A percentile compares a stretch with the other conserved stretches of the same genome.
phyloP scores from a whole-genome alignment of 2,888 invertebrate genomes.

The Synergus gifuensis region DNA sequence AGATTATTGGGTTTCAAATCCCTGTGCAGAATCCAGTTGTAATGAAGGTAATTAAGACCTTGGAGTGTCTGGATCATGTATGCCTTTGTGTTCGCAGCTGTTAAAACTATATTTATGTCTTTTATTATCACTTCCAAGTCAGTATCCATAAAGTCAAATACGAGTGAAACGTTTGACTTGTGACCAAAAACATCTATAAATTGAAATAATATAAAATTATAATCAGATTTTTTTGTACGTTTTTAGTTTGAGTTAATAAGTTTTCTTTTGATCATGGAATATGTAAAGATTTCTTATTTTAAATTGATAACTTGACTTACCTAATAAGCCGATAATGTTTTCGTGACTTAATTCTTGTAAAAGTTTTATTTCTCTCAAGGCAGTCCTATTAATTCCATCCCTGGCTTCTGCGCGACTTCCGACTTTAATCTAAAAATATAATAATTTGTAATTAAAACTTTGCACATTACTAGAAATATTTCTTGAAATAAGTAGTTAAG shows the following conservation, averaged over 20 bases:
- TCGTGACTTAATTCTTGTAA: conserved; percentile 96
- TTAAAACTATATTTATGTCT: conserved; percentile 92
- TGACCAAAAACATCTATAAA: conserved; percentile 96
- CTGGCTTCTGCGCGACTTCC: conserved; percentile 95
- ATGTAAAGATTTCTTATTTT: not conserved
- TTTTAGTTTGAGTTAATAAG: not conserved
- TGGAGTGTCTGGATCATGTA: conserved; percentile 96
- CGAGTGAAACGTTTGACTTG: conserved; percentile 97
- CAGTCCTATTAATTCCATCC: conserved; percentile 99
- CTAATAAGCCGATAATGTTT: conserved; percentile 93
- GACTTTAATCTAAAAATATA: conserved; percentile 88
- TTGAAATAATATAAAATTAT: conserved; percentile 42
- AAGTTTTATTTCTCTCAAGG: conserved; percentile 97
- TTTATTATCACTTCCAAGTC: conserved; percentile 97
- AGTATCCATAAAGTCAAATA: conserved; percentile 99
- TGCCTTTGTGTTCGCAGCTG: conserved; percentile 95
- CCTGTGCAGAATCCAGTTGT: conserved; percentile 97
- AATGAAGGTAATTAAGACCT: conserved; percentile 96
- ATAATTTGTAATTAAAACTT: not conserved
- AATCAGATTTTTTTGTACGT: not conserved
- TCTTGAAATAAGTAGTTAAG: not conserved
- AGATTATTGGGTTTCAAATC: conserved; percentile 99
- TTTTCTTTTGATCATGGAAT: too few relatives aligned
- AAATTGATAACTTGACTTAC: conserved; percentile 74
- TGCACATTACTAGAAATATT: not conserved